Conservation (phyloP, 2,888 invertebrate genomes). For the Pristionchus maxplancki region DNA sequence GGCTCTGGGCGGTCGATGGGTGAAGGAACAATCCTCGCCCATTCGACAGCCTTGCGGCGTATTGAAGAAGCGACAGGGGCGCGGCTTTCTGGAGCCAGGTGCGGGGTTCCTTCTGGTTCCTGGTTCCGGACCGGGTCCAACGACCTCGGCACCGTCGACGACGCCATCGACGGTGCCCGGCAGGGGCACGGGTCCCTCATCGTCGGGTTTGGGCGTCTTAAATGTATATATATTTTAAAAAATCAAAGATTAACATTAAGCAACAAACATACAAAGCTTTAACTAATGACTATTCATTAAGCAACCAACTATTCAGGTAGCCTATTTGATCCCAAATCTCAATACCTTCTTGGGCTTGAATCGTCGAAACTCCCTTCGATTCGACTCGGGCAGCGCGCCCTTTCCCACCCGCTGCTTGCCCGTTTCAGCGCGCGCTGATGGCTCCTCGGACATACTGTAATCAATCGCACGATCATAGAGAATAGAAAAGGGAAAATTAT, state of each 20-base stretch:
- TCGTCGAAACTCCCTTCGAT: slow-evolving; percentile 31
- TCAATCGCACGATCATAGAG: neutral
- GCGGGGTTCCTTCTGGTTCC: neutral
- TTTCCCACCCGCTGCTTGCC: slow-evolving; percentile 40
- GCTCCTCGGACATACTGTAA: slow-evolving; percentile 7
- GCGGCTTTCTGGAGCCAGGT: neutral
- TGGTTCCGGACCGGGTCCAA: neutral
- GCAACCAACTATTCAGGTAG: too few relatives aligned
- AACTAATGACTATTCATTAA: too few relatives aligned
- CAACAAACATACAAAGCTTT: too few relatives aligned
- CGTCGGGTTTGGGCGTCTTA: slow-evolving; percentile 4
- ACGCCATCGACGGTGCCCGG: slow-evolving; percentile 7
- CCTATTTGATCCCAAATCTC: too few relatives aligned
- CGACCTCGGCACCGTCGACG: neutral
- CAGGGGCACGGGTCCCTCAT: slow-evolving; percentile 16
- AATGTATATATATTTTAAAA: neutral
- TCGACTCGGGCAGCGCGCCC: slow-evolving; percentile 24
- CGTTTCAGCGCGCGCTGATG: neutral
- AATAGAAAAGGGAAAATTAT: neutral
- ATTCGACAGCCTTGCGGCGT: slow-evolving; percentile 26
- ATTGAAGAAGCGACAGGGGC: slow-evolving; percentile 49
- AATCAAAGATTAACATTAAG: neutral
- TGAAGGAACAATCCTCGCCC: slow-evolving; percentile 29
- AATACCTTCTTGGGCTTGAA: slow-evolving; percentile 37
- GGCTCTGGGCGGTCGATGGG: slow-evolving; percentile 12